Evolutionary conservation across 2,797 vertebrate genomes (phyloP), one percentile per base, ranked within the genome.

Genomic region (Gymnoscopelus braueri): DNA sequence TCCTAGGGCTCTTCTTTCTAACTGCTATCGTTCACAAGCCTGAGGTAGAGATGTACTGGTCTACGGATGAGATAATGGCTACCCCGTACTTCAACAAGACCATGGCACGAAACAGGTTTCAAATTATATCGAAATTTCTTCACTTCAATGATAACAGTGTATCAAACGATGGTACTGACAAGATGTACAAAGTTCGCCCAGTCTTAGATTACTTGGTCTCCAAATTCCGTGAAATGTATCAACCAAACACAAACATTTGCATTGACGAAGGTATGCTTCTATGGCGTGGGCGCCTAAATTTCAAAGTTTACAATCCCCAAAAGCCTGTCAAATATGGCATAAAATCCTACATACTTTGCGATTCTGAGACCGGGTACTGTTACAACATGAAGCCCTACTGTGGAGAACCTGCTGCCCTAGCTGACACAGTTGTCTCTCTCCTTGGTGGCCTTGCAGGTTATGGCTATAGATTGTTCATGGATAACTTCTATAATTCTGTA

Each of bases 311-410:
- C 24, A 58, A 58, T 32, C 56, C 56, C 9, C 56, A 58, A 13
- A 58, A 58, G 19, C 56, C 56, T 13, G 12, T 24, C 11, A 58
- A 24, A 58, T 58, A 58, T 58, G 56, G 56, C 56, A 58, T 58
- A 13, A 58, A 58, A 13, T 58, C 56, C 23, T 58, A 58, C 24
- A 58, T 58, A 1, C 19, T 58, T 3, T 58, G 56, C 12, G 56
- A 58, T 24, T 58, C 56, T 58, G 56, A 24, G 13, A 35, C 56
- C 29, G 56, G 56, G 56, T 58, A 58, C 19, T 58, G 56, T 24
- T 58, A 29, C 19, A 58, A 26, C 12, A 19, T 58, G 56, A 58
- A 32, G 19, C 56, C 56, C 7, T 58, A 58, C 13, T 50, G 49
- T 50, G 49, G 49, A 50, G 11, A 50, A 50, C 3, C 3, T 14